Base-by-base conservation (phyloP, 2,113 vertebrate genomes). In the Pseudolaguvia tuberculata region DNA sequence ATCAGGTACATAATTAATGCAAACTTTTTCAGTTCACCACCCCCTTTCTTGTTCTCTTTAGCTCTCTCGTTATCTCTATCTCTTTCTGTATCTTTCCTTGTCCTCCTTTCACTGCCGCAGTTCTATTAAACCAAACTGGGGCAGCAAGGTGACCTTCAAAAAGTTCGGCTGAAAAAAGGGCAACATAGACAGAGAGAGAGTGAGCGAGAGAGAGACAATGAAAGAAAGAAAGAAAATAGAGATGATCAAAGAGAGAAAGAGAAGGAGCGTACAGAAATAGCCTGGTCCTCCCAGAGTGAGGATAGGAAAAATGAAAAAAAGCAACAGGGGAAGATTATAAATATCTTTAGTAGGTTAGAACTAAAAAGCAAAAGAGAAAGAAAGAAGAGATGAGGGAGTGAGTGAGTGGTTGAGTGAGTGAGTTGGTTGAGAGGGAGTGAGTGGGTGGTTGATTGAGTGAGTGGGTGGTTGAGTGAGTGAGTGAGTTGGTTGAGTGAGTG, bases 91-190 rank as follows among this genome's bases (percentile, higher is more conserved):
- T 59, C 13, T 70, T 23, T 70, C 11, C 35, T 56, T 13, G 48
- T 65, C 23, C 48, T 67, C 65, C 52, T 51, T 76, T 72, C 59
- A 48, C 20, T 72, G 15, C 51, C 21, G 47, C 63, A 70, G 31
- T 48, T 84, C n/a, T 61, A 6, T 4, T 71, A 73, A 53, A 75
- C 68, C 63, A 50, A 82, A 82, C 73, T 82, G 31, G 78, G 75
- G 66, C 80, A 80, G 56, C 61, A 23, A 67, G 62, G 52, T 79
- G 80, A 59, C 83, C 76, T 82, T 80, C 51, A 80, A 73, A 81
- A 77, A 59, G 52, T 67, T 81, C 20, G 56, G 48, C 13, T 23
- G n/a, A 78, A 75, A 57, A 57, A 57, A 57, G 55, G 50, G 18
- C 48, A 42, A 57, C 21, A 69, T 55, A 50, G 48, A 50, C 21